phyloP scores from a whole-genome alignment of 2,888 invertebrate species.

The Dione vanillae region DNA sequence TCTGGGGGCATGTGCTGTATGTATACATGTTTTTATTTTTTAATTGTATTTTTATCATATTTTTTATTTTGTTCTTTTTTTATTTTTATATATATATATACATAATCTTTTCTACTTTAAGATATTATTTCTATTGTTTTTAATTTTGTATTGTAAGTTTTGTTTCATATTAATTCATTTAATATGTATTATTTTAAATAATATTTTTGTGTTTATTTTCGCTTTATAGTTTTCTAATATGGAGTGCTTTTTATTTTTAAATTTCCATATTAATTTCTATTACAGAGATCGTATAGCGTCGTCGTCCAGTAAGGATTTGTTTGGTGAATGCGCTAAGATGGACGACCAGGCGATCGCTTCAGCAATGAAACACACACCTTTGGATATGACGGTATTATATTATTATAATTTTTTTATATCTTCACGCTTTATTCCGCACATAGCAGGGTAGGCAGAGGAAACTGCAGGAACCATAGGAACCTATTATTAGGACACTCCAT shows the following conservation, averaged over 20 bases:
- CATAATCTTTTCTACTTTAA: background rate
- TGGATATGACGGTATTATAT: conserved; percentile 72
- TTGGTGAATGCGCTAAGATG: conserved; percentile 98
- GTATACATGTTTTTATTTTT: background rate
- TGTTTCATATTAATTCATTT: no score
- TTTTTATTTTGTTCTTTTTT: conserved; percentile 1
- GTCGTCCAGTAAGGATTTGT: conserved; percentile 96
- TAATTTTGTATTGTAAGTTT: no score
- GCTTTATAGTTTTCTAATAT: no score
- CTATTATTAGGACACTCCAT: no score
- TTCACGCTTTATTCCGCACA: no score
- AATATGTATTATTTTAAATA: no score
- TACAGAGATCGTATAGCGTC: conserved; percentile 91
- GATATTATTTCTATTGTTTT: no score
- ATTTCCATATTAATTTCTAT: background rate
- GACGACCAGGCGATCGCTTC: conserved; percentile 94
- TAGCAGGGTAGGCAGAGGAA: no score
- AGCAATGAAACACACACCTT: conserved; percentile 91
- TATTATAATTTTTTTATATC: background rate
- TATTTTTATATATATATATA: background rate
- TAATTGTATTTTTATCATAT: conserved; percentile 14
- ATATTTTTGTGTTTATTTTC: no score
- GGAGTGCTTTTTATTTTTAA: no score
- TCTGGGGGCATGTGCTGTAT: conserved; percentile 77
- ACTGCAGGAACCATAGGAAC: no score